Evolutionary conservation across 2,888 invertebrate genomes (phyloP), one percentile per base, ranked within the genome.

Genomic region (Cordilura impudica): DNA sequence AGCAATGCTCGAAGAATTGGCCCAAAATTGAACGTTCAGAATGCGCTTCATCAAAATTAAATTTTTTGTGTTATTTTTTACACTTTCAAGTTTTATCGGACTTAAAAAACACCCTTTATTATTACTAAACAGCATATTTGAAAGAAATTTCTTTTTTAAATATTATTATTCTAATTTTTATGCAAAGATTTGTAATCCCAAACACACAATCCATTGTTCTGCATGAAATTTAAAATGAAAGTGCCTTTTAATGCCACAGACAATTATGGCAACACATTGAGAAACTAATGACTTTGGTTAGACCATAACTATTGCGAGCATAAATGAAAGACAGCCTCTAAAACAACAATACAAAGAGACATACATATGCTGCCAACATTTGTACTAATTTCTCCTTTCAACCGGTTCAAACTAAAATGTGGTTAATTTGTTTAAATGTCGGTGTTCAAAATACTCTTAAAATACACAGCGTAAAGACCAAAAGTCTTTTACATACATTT

Each of bases 381-480:
- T 70, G 49, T 26, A 47, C 18, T 60, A 18, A 21, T 29, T 61
- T 69, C 31, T 31, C 18, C 67, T 67, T 56, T 56, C 16, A 49
- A 49, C 23, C 71, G 35, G 43, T 35, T 51, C 7, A 39, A 60
- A 76, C 78, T 75, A 74, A 73, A 83, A 83, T 86, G 86, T 85
- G 87, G 87, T 87, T 87, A 87, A 87, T 87, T 87, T 86, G 86
- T 84, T 86, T 86, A 85, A 87, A 87, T 86, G 85, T 84, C 78
- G 84, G 83, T 82, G 82, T 39, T 12, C 83, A 83, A 86, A n/a
- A 86, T 83, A 82, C 82, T 67, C 12, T 51, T 2, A 47, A 63
- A 72, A 72, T 60, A 69, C 58, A 43, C 58, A 69, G 71, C 77
- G 81, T 70, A 78, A 82, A 83, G 82, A 81, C 82, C 83, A 80